phyloP scores from a whole-genome alignment of 2,113 vertebrate genomes.

The Platichthys flesus region DNA sequence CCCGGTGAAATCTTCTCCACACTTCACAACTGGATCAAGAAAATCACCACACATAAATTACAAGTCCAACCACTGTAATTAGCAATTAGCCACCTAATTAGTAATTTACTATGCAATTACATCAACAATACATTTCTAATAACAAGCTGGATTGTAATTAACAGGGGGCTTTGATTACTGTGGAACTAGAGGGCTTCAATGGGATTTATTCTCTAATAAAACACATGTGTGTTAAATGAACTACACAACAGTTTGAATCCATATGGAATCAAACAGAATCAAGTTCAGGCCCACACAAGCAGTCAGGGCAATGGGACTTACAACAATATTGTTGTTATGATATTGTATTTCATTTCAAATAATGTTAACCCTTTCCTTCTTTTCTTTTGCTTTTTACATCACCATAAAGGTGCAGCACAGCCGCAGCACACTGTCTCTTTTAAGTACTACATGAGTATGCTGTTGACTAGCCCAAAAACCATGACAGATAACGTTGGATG shows the following conservation, averaged over 20 bases:
- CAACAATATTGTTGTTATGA: background rate
- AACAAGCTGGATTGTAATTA: constrained; percentile 34
- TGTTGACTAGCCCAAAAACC: no score
- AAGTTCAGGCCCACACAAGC: background rate
- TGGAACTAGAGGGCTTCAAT: background rate
- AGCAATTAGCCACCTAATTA: constrained; percentile 50
- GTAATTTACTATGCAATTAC: constrained; percentile 50
- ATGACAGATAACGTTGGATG: no score
- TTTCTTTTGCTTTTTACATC: no score
- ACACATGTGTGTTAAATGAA: background rate
- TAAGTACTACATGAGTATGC: no score
- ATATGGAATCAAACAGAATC: background rate
- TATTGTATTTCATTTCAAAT: no score
- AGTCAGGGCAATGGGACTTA: background rate
- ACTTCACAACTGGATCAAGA: constrained; percentile 10
- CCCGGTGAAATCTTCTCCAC: background rate
- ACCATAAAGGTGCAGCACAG: no score
- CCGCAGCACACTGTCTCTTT: no score
- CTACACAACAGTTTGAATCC: background rate
- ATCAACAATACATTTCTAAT: constrained; percentile 53
- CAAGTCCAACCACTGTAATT: constrained; percentile 50
- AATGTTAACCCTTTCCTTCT: no score
- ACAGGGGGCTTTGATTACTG: constrained; percentile 33
- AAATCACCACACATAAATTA: constrained; percentile 41
- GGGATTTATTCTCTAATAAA: constrained; percentile 24